Evolutionary conservation across 2,888 invertebrate genomes (phyloP).

Genomic region (Megastigmus dorsalis): DNA sequence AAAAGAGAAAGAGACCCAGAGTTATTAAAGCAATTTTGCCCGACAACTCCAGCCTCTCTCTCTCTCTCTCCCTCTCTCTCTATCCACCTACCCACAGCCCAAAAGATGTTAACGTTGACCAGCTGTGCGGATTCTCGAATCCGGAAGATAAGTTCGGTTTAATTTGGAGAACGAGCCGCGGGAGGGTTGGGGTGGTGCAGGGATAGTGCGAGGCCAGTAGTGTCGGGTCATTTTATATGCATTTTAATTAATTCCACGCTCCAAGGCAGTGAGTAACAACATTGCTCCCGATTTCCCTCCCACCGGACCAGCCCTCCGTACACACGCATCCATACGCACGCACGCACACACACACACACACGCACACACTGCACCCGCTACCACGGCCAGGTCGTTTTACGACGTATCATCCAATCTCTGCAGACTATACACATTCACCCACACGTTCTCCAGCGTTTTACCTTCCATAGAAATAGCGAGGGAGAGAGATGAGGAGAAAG

Average conservation of each 20-base stretch:
- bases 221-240: constrained; percentile 65
- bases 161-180: constrained; percentile 62
- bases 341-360: neutral
- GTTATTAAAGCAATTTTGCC: constrained; percentile 46
- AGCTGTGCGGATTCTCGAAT: constrained; percentile 46
- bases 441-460: neutral
- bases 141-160: constrained; percentile 62
- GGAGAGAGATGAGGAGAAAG: neutral
- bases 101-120: constrained; percentile 46
- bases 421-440: neutral
- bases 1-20: neutral
- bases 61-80: neutral
- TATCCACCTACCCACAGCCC: neutral
- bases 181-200: constrained; percentile 9
- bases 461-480: neutral
- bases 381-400: neutral
- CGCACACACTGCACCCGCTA: neutral
- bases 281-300: constrained; percentile 51
- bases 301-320: neutral
- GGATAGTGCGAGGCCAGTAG: neutral
- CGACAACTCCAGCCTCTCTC: neutral
- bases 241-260: constrained; percentile 68
- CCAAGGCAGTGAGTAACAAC: constrained; percentile 63
- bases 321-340: neutral
- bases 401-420: constrained; percentile 29